Evolutionary conservation across 1,140 invertebrate genomes (phyloP).

Genomic region (Drosophila nannoptera): DNA sequence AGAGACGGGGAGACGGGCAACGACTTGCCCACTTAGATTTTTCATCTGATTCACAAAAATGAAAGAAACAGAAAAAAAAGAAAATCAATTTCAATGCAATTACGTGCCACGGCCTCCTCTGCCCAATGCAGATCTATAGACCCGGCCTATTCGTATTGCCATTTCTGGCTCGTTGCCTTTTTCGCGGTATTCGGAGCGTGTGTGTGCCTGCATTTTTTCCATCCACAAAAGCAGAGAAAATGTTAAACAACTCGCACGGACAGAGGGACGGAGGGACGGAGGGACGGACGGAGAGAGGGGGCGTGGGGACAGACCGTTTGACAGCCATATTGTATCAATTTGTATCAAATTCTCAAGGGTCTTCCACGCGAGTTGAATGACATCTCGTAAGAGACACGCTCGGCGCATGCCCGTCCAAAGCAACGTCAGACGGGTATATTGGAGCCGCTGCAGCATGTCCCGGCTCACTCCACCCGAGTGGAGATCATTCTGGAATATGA

Average conservation of each 20-base stretch:
- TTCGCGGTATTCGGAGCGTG: conserved; percentile 10
- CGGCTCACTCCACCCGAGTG: too few species aligned
- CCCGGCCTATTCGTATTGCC: conserved; percentile 58
- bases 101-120: conserved; percentile 45
- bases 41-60: conserved; percentile 6
- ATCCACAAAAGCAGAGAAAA: conserved; percentile 43
- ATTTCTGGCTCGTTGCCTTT: conserved; percentile 67
- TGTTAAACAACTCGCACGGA: conserved; percentile 46
- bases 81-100: conserved; percentile 63
- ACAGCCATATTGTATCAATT: conserved; percentile 59
- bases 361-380: conserved; percentile 50
- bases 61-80: background rate
- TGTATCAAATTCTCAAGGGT: conserved; percentile 66
- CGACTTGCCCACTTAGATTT: conserved; percentile 18
- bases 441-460: too few species aligned
- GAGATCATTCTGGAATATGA: too few species aligned
- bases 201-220: conserved; percentile 8
- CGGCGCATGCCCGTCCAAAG: background rate
- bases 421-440: background rate
- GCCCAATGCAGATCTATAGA: conserved; percentile 57
- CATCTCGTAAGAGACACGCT: conserved; percentile 19
- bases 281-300: conserved; percentile 10
- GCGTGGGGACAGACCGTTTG: conserved; percentile 9
- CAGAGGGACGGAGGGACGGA: conserved; percentile 15
- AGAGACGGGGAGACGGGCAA: conserved; percentile 9